Evolutionary conservation across 2,888 invertebrate genomes (phyloP).

Genomic region (Terebella lapidaria): DNA sequence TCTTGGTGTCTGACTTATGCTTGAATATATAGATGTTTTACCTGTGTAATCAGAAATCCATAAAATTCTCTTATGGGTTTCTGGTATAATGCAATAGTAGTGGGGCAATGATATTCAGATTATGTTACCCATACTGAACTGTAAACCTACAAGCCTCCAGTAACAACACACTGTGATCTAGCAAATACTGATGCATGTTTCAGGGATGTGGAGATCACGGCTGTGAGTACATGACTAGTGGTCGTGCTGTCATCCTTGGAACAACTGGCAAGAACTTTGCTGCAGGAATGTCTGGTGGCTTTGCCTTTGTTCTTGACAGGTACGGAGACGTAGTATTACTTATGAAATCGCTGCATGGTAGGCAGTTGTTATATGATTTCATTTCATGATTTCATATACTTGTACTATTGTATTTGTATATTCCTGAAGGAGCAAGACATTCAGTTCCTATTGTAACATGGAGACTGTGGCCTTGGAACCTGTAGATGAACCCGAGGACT

Average conservation of each 20-base stretch:
- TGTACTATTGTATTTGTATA: neutral
- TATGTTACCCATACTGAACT: no score
- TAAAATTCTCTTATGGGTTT: no score
- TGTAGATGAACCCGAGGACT: constrained; percentile 72
- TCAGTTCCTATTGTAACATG: constrained; percentile 68
- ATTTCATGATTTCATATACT: neutral
- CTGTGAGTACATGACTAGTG: constrained; percentile 99
- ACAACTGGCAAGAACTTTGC: constrained; percentile 96
- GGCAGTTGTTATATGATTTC: no score
- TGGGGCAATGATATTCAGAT: neutral
- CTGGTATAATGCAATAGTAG: no score
- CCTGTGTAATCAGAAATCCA: no score
- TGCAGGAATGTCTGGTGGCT: constrained; percentile 97
- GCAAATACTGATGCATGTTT: neutral
- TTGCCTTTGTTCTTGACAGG: constrained; percentile 89
- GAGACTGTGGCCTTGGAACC: constrained; percentile 90
- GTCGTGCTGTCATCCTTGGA: constrained; percentile 82
- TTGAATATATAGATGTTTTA: no score
- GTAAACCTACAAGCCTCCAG: no score
- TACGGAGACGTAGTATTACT: constrained; percentile 35
- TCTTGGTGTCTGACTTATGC: no score
- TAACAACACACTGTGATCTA: no score
- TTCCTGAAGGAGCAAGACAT: constrained; percentile 59
- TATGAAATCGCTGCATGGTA: no score
- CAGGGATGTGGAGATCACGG: constrained; percentile 96